Base-by-base conservation (phyloP, 2,113 vertebrate genomes). In the Ia io region DNA sequence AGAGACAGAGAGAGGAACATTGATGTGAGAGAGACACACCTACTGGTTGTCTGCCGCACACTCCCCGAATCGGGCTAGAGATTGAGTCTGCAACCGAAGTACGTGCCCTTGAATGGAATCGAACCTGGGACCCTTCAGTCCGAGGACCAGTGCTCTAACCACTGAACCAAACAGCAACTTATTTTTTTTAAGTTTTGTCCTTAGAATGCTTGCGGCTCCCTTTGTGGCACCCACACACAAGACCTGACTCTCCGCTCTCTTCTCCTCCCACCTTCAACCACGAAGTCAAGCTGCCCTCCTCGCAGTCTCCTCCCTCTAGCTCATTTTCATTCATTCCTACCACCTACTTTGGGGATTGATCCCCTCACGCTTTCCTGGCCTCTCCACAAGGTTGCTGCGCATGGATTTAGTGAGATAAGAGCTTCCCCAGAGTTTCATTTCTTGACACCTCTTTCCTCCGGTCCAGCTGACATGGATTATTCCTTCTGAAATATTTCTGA, bases 291-390 rank as follows among this genome's bases (percentile, higher is more conserved):
- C 30, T 84, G 49, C 9, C 49, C 11, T 53, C 47, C 47, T 6
- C 0, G 1, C 0, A 2, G 49, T 1, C 44, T 3, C 44, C 11
- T 42, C 69, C 22, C 5, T 14, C 6, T 8, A 6, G 42, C 3
- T 77, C 78, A 40, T 2, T 28, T 65, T 59, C 40, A 13, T 49
- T 71, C 61, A 37, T 0, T 11, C 32, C 30, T 28, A 18, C 23
- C 25, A 51, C 10, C 51, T 8, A 3, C 12, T 22, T 0, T 8
- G 11, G 23, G 53, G 37, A 56, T 28, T 2, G 5, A 23, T 6
- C 16, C 22, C 67, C 18, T 22, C 32, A 0, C 7, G 65, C 13
- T 17, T 76, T 44, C 47, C 67, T 14, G 18, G 47, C 8, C 40
- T 18, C 1, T 6, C 16, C 40, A 40, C n/a, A 8, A 13, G 61